Evolutionary conservation across 2,888 invertebrate species (phyloP).

Genomic region (Ochropleura plecta): DNA sequence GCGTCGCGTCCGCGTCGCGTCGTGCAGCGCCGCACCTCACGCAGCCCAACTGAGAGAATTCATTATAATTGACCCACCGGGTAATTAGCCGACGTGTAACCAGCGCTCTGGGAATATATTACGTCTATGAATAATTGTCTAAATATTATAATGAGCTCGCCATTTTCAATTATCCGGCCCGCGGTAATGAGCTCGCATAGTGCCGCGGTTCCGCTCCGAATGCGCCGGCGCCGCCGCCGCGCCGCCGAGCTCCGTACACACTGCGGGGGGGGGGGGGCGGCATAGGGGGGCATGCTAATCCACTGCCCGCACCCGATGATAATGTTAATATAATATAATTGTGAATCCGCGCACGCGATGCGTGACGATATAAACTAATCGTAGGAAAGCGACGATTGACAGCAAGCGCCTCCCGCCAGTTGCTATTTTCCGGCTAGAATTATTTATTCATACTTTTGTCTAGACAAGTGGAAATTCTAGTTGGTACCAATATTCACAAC

Average conservation of each 20-base stretch:
- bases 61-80: constrained; percentile 41
- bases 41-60: constrained; percentile 20
- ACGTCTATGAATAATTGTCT: constrained; percentile 75
- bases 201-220: constrained; percentile 65
- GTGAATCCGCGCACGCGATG: constrained; percentile 12
- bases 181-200: constrained; percentile 73
- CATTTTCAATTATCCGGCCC: constrained; percentile 76
- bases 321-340: constrained; percentile 21
- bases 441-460: neutral
- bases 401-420: neutral
- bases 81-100: constrained; percentile 68
- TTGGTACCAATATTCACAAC: neutral
- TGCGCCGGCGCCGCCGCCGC: constrained; percentile 22
- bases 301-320: constrained; percentile 7
- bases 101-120: constrained; percentile 68
- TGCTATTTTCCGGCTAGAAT: neutral
- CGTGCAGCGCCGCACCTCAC: neutral
- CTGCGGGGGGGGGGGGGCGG: neutral
- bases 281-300: constrained; percentile 25
- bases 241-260: neutral
- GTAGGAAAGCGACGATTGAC: constrained; percentile 12
- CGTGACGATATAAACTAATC: constrained; percentile 34
- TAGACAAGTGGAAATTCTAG: neutral
- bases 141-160: constrained; percentile 80
- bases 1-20: no score